These are phyloP conservation scores for Megalurothrips usitatus DNA, from an alignment of 2,888 invertebrate species.

Conservation along the genomic window DNA sequence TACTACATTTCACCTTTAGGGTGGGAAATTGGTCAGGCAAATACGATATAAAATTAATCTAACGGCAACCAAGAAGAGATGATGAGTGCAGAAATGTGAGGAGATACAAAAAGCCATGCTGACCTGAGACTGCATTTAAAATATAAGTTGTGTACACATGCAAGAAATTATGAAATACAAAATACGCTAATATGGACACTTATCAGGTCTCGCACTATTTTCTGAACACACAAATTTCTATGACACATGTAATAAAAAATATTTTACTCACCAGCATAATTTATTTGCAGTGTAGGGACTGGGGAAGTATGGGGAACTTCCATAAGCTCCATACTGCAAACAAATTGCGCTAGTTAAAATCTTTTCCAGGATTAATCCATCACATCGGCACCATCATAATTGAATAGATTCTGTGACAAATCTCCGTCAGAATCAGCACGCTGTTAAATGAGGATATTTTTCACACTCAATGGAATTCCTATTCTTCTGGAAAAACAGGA, in stretches of 20 bases:
- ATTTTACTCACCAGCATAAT: slow-evolving; percentile 25
- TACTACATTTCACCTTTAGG: no score
- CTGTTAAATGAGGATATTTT: no score
- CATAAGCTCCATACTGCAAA: slow-evolving; percentile 12
- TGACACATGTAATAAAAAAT: slow-evolving; percentile 3
- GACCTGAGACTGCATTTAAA: no score
- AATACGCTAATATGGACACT: not conserved
- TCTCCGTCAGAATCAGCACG: not conserved
- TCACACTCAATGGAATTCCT: no score
- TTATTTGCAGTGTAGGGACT: slow-evolving; percentile 26
- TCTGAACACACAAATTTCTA: not conserved
- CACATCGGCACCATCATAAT: slow-evolving; percentile 6
- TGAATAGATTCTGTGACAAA: not conserved
- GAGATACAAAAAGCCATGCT: no score
- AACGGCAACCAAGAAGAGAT: no score
- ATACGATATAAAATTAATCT: no score
- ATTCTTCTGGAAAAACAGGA: no score
- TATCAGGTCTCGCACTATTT: not conserved
- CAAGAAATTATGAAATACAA: not conserved
- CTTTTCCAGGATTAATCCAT: slow-evolving; percentile 16
- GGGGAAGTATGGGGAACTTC: slow-evolving; percentile 13
- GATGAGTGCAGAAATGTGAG: no score
- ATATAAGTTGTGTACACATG: not conserved
- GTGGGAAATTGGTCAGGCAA: no score
- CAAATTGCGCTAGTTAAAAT: slow-evolving; percentile 24